These are phyloP conservation scores for Aegithalos caudatus DNA, from an alignment of 2,113 vertebrate species.

Conservation along the genomic window DNA sequence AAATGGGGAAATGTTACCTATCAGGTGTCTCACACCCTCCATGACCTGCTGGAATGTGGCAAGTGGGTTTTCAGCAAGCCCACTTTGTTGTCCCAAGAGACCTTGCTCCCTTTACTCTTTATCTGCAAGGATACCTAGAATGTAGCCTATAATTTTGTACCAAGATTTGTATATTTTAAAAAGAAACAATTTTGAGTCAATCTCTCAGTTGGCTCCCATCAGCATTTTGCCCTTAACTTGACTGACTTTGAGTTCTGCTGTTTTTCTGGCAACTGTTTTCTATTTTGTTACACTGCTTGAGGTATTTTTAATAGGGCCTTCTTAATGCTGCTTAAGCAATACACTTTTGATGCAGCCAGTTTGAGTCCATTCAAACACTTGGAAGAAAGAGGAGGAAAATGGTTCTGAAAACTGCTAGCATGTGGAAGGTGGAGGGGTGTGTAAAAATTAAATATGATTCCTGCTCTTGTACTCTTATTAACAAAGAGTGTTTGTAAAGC, in stretches of 20 bases:
- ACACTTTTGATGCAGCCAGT: not conserved
- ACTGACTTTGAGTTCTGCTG: not conserved
- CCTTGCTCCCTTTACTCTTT: not conserved
- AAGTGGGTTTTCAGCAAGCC: not conserved
- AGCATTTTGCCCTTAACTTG: not conserved
- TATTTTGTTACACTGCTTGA: not conserved
- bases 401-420: not conserved
- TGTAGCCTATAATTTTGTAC: not conserved
- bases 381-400: not conserved
- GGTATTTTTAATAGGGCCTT: not conserved
- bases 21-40: not conserved
- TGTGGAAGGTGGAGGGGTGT: not conserved
- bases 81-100: not conserved
- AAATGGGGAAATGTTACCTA: not conserved
- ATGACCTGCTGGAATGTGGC: not conserved
- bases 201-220: not conserved
- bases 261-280: not conserved
- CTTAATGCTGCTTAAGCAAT: not conserved
- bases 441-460: not conserved
- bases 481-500: not conserved
- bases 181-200: not conserved
- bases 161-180: not conserved
- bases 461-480: not conserved
- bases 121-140: not conserved
- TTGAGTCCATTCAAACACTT: not conserved